These are phyloP conservation scores for Chaitophorus viminalis DNA, from an alignment of 2,888 invertebrate species.

Conservation along the genomic window DNA sequence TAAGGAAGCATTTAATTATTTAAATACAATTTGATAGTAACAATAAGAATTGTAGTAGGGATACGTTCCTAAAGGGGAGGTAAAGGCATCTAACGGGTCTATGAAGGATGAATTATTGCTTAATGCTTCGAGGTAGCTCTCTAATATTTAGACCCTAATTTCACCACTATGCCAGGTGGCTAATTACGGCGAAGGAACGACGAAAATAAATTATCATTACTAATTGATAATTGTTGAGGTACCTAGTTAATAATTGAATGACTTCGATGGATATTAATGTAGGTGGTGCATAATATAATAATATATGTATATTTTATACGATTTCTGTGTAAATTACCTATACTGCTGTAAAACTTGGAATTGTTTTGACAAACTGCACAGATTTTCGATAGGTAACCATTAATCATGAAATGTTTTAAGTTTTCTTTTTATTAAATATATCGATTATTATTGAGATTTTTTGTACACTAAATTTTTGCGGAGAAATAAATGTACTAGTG, in stretches of 20 bases:
- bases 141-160: constrained; percentile 20
- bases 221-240: constrained; percentile 4
- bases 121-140: neutral
- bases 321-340: neutral
- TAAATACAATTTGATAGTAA: constrained; percentile 19
- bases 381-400: too few species aligned
- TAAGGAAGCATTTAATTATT: constrained; percentile 23
- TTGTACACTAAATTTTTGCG: too few species aligned
- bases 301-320: too few species aligned
- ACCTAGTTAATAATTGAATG: constrained; percentile 4
- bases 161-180: neutral
- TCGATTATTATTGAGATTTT: too few species aligned
- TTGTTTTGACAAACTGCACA: too few species aligned
- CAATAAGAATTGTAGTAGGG: constrained; percentile 12
- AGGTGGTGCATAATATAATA: neutral
- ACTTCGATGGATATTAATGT: neutral
- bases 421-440: too few species aligned
- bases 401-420: too few species aligned
- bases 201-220: neutral
- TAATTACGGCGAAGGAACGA: constrained; percentile 10
- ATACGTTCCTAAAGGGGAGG: neutral
- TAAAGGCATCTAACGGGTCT: constrained; percentile 4
- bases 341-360: too few species aligned
- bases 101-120: constrained; percentile 14
- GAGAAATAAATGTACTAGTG: too few species aligned